These are phyloP conservation scores for Apodemia duryi DNA, from an alignment of 2,888 invertebrate species.

Conservation along the genomic window DNA sequence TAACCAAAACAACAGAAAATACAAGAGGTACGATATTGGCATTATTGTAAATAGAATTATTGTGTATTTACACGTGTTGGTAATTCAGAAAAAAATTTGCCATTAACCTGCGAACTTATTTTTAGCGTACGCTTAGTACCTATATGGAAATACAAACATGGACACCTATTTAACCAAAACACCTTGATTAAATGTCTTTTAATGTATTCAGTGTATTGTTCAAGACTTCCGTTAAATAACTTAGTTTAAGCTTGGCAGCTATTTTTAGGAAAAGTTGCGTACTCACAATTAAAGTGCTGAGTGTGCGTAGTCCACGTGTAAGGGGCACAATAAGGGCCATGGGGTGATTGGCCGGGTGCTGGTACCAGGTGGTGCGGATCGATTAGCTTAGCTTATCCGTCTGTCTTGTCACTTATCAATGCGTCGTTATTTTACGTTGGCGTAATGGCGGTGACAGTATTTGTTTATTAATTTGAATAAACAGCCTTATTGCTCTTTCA, in stretches of 20 bases:
- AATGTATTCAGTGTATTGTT: not conserved
- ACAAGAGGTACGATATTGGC: too few relatives aligned
- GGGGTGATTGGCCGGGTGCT: constrained; percentile 66
- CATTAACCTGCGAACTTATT: too few relatives aligned
- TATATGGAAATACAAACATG: too few relatives aligned
- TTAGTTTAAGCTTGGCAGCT: not conserved
- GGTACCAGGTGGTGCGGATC: constrained; percentile 62
- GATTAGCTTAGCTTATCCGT: constrained; percentile 52
- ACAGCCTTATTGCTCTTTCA: not conserved
- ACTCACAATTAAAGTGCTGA: constrained; percentile 11
- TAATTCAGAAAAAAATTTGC: too few relatives aligned
- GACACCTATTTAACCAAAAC: too few relatives aligned
- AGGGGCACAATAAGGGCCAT: constrained; percentile 30
- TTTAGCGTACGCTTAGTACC: too few relatives aligned
- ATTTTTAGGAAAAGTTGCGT: constrained; percentile 13
- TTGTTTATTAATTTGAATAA: constrained; percentile 1
- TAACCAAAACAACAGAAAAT: too few relatives aligned
- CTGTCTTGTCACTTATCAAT: constrained; percentile 51
- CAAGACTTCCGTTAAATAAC: not conserved
- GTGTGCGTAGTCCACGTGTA: constrained; percentile 40
- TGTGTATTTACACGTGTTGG: too few relatives aligned
- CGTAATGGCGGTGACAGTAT: not conserved
- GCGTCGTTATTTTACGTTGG: not conserved
- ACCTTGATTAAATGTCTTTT: too few relatives aligned
- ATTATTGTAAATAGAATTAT: too few relatives aligned